Base-by-base conservation (phyloP, 2,888 invertebrate genomes). In the Pammene aurita region DNA sequence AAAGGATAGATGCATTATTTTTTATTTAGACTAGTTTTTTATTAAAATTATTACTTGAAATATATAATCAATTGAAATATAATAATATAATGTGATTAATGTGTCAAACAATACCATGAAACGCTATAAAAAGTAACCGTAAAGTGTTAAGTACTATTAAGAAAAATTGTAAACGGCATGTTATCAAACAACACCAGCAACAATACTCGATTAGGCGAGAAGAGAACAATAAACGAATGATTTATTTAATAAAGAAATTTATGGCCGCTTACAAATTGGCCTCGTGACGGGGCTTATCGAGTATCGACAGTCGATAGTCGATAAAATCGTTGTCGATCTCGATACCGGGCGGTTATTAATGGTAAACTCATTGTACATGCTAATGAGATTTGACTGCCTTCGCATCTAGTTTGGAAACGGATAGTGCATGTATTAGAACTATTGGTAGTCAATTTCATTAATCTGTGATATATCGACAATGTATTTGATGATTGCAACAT, bases 241-340 rank as follows among this genome's bases (percentile, higher is more conserved):
- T 91, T 91, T 91, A 91, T 91, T 89, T 89, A 90, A 90, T 91
- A 89, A 89, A 88, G 82, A 90, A 88, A 91, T 91, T 90, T 91
- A 92, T 90, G 88, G 83, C 80, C 84, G 78, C 81, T 84, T 84
- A 90, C 91, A 90, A 90, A 91, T 91, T 90, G 90, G 86, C 82
- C 86, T 84, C 84, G 84, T 86, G 88, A 86, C 87, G 81, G 83
- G 80, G 81, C 84, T 87, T 89, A 89, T 90, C 89, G 87, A 86
- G 83, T 81, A 84, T 84, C 84, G 78, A 78, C 78, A 80, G 79
- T 85, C 86, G 88, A 89, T 89, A 86, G 79, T 85, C 85, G 88
- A 89, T 90, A 86, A 85, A 87, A 87, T 85, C 86, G 80, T 79
- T 85, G 81, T 83, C 84, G 82, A 87, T 87, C 83, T 78, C 83